Percentiles rank a stretch among this genome's conserved stretches.
These are phyloP conservation scores for Plemyria rubiginata DNA, from an alignment of 2,888 invertebrate species.

Conservation along the genomic window DNA sequence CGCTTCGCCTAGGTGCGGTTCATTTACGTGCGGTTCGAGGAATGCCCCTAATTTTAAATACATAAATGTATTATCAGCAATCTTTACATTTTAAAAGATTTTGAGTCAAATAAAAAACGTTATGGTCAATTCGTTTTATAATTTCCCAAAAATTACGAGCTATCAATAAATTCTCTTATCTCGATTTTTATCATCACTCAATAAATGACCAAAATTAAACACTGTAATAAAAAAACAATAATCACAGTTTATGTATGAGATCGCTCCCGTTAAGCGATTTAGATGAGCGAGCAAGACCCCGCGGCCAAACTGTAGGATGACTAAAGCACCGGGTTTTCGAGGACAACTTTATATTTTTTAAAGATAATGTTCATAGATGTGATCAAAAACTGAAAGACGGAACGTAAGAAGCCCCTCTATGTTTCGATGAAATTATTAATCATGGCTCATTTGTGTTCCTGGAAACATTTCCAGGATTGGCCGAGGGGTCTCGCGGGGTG, in stretches of 20 bases:
- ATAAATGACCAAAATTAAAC: slow-evolving; percentile 30
- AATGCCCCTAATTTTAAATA: too few relatives aligned
- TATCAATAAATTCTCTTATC: slow-evolving; percentile 31
- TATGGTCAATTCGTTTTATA: not conserved
- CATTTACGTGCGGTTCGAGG: too few relatives aligned
- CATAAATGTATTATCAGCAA: too few relatives aligned
- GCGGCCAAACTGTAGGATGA: slow-evolving; percentile 35
- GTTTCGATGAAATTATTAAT: too few relatives aligned
- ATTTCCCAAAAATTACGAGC: slow-evolving; percentile 19
- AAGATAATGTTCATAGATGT: not conserved
- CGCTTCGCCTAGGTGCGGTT: too few relatives aligned
- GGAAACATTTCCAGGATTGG: too few relatives aligned
- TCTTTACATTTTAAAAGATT: too few relatives aligned
- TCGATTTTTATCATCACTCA: slow-evolving; percentile 50
- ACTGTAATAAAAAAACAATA: slow-evolving; percentile 74
- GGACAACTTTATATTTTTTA: not conserved
- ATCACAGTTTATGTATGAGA: slow-evolving; percentile 70
- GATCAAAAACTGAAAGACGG: too few relatives aligned
- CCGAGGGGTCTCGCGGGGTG: too few relatives aligned
- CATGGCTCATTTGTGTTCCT: too few relatives aligned
- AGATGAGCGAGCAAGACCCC: slow-evolving; percentile 45
- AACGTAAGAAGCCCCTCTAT: too few relatives aligned
- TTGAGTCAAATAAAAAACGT: not conserved
- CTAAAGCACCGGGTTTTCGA: not conserved
- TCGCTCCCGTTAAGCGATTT: slow-evolving; percentile 64